phyloP scores from a whole-genome alignment of 2,113 vertebrate species.

The Saguinus imperator region DNA sequence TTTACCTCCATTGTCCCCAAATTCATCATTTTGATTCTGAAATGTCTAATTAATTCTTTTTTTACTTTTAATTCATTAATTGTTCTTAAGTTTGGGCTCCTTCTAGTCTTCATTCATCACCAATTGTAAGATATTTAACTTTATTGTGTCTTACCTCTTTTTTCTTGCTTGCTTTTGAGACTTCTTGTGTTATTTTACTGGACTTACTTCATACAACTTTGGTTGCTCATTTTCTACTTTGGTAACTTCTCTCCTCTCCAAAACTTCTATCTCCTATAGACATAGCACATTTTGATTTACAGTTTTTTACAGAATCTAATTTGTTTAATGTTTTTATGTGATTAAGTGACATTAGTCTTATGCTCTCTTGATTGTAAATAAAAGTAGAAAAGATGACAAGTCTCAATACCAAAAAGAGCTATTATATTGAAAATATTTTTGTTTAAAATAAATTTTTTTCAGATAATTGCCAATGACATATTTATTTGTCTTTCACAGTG shows the following conservation, averaged over 20 bases:
- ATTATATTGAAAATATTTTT: not conserved
- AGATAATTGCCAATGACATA: not conserved
- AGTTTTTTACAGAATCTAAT: conserved; percentile 1
- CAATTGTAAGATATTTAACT: not conserved
- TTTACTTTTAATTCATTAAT: conserved; percentile 27
- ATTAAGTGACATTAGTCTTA: conserved; percentile 24
- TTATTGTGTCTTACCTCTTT: not conserved
- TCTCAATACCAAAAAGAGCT: not conserved
- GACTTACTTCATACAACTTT: not conserved
- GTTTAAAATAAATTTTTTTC: conserved; percentile 12
- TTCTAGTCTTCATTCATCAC: not conserved
- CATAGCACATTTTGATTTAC: conserved; percentile 17
- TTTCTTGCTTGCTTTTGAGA: not conserved
- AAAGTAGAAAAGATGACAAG: not conserved
- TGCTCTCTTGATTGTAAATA: conserved; percentile 21
- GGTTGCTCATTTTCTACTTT: not conserved
- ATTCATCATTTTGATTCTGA: not conserved
- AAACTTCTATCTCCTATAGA: not conserved
- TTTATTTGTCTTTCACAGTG: not conserved
- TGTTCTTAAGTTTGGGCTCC: not conserved
- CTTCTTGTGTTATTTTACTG: not conserved
- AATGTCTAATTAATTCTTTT: conserved; percentile 17
- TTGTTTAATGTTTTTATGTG: conserved; percentile 34
- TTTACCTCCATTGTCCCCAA: not conserved
- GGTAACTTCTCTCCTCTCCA: not conserved